Conservation (phyloP, 2,888 invertebrate genomes). For the Polylopha cassiicola region DNA sequence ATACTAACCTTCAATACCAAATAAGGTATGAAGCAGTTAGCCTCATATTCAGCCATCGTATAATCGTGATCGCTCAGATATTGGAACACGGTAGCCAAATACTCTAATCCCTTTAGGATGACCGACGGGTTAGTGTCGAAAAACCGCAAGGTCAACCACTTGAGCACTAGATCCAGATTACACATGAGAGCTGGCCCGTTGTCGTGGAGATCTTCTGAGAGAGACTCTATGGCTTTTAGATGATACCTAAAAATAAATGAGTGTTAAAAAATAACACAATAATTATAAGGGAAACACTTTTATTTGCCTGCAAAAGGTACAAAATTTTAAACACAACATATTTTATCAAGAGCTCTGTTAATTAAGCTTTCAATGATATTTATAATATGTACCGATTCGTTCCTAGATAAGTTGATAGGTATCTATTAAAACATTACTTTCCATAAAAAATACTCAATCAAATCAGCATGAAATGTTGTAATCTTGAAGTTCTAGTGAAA, state of each 20-base stretch:
- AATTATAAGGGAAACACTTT: not conserved
- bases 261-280: not conserved
- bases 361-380: no score
- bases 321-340: no score
- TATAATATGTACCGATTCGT: no score
- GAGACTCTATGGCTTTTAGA: slow-evolving; percentile 94
- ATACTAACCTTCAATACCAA: slow-evolving; percentile 89
- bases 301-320: no score
- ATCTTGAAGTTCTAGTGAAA: no score
- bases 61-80: slow-evolving; percentile 88
- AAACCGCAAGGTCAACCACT: slow-evolving; percentile 97
- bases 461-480: no score
- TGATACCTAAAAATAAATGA: slow-evolving; percentile 82
- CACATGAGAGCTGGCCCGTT: slow-evolving; percentile 88
- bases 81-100: slow-evolving; percentile 89
- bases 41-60: slow-evolving; percentile 93
- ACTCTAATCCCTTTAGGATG: slow-evolving; percentile 95
- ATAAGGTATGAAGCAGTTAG: slow-evolving; percentile 95
- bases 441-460: no score
- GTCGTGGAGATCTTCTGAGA: slow-evolving; percentile 89
- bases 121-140: slow-evolving; percentile 99
- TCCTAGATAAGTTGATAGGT: no score
- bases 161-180: slow-evolving; percentile 95
- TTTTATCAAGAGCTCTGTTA: no score
- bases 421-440: no score